Evolutionary conservation across 2,113 vertebrate genomes (phyloP).

Genomic region (Gobio gobio): DNA sequence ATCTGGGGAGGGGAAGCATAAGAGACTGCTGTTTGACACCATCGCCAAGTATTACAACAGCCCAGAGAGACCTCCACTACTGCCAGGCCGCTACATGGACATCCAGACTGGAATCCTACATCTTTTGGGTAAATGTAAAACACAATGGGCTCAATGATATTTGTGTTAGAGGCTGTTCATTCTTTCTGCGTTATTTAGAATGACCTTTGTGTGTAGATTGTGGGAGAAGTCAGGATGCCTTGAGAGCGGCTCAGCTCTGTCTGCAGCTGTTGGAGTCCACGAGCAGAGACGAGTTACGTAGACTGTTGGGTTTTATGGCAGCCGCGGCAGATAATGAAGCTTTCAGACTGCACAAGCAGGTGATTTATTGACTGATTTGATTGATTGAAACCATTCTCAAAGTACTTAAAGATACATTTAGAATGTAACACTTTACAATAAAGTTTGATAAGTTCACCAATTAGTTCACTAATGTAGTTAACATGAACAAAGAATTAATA

Average conservation of each 20-base stretch:
- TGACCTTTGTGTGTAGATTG: conserved; percentile 67
- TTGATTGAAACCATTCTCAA: background rate
- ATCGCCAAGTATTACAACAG: conserved; percentile 83
- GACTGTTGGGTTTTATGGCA: conserved; percentile 78
- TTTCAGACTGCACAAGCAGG: conserved; percentile 82
- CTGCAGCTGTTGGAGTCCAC: conserved; percentile 76
- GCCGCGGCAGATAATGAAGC: conserved; percentile 68
- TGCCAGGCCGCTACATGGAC: conserved; percentile 76
- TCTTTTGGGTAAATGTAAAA: conserved; percentile 77
- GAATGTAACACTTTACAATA: too few species aligned
- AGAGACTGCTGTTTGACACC: conserved; percentile 84
- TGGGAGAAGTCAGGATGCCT: conserved; percentile 73
- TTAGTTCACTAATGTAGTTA: too few species aligned
- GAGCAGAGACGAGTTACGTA: conserved; percentile 76
- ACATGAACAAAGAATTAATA: too few species aligned
- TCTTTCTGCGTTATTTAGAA: background rate
- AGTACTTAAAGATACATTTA: background rate
- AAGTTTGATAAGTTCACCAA: too few species aligned
- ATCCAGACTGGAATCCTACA: conserved; percentile 81
- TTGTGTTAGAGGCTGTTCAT: background rate
- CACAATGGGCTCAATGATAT: background rate
- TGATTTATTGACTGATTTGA: conserved; percentile 42
- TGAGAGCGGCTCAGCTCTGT: conserved; percentile 81
- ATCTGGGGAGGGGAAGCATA: conserved; percentile 65
- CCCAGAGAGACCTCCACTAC: conserved; percentile 78